Base-by-base conservation (phyloP, 2,888 invertebrate genomes). In the Leptopilina drosophilae region DNA sequence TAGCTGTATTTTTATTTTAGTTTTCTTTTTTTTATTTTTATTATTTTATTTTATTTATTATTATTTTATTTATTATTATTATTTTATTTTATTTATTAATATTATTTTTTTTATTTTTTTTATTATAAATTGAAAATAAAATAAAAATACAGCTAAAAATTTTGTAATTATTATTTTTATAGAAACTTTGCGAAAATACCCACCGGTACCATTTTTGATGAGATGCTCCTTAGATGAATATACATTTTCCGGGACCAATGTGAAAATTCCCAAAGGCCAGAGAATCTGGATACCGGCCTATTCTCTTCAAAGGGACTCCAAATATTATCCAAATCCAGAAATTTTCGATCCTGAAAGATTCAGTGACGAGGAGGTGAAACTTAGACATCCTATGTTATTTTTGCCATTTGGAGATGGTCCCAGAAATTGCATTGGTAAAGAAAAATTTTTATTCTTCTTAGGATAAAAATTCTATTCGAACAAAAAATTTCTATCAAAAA, bases 161-260 rank as follows among this genome's bases (percentile, higher is more conserved):
- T 33, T 33, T 33, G 33, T 2, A 33, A 33, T 33, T 33, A 3
- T 3, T 33, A 33, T 56, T 87, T 85, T 87, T 85, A 42, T 84
- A 92, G 93, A 93, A 86, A 92, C 93, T 0, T 84, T 93, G n/a
- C 87, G 93, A 40, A 90, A 91, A 75, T 92, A 92, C 86, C 93
- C 93, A 69, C 91, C 92, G 3, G 86, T 89, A 0, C 82, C 88
- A 5, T 64, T 87, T 8, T 81, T 92, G 9, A 88, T 87, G 78
- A 87, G 92, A 80, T 84, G 86, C 76, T 90, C 92, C 15, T 84
- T 83, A 1, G 40, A 73, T 33, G 33, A 40, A 11, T 73, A 73
- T 56, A 59, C 73, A 73, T 56, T 73, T 56, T 33, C 26, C 5
- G 85, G 81, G 0, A 86, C 85, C 1, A 83, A 88, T 12, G 14